Base-by-base conservation (phyloP, 2,888 invertebrate species). In the Phortica okadai region DNA sequence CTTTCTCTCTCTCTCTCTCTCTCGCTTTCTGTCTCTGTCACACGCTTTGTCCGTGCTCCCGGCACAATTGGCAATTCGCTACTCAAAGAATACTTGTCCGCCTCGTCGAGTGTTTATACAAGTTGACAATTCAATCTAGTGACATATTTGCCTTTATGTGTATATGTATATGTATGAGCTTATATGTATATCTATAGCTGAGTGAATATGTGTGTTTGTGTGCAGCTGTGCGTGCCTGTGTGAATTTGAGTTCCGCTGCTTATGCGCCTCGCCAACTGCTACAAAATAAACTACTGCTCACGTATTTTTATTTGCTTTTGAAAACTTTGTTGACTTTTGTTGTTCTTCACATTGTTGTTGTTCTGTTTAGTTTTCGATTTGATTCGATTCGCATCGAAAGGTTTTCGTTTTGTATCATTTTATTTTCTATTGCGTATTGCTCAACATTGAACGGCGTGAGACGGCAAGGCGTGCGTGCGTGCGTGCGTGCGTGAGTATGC, bases 101-200 rank as follows among this genome's bases (percentile, higher is more conserved):
- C 25, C n/a, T 44, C 58, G 59, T 14, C 69, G 59, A 50, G 16
- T 74, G 74, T 74, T 58, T 75, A 70, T 70, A 70, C 21, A 70
- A 75, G 59, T 75, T 75, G 59, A 56, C 80, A 78, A 80, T 84
- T 83, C 82, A 83, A 82, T 83, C 81, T 82, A 74, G 21, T 45
- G 33, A 33, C 33, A 33, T 33, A 33, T 33, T 69, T 69, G 69
- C 69, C 25, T 64, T 50, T 69, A 16, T n/a, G 33, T 62, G 21
- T 25, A 21, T 62, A 21, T 56, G 16, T 16, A 11, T 56, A 11
- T 44, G 69, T 50, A 6, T 16, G 25, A n/a, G n/a, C n/a, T 21
- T 21, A 21, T 21, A 21, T 21, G 44, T 45, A n/a, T 45, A 69
- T 69, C 69, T 21, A 21, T 4, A 21, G n/a, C 62, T 62, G 10